Evolutionary conservation across 2,888 invertebrate species (phyloP).

Genomic region (Isoperla grammatica): DNA sequence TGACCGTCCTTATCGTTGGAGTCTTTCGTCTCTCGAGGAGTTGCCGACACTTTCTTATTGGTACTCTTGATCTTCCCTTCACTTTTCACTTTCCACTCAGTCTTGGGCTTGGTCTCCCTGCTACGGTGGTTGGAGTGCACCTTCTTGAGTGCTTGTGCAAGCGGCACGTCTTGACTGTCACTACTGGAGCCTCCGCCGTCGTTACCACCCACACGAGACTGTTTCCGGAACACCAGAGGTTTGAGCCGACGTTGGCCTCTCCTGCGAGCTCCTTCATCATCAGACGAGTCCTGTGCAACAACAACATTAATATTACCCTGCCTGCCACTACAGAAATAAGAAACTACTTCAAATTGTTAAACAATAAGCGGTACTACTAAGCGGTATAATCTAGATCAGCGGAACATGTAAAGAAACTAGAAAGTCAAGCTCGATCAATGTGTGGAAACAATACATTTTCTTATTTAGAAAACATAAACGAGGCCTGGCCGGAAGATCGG

Average conservation of each 20-base stretch:
- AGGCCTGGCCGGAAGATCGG: too few species aligned
- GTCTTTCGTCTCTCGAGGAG: too few species aligned
- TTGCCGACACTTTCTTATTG: too few species aligned
- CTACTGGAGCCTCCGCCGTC: background rate
- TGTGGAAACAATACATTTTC: too few species aligned
- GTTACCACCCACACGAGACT: background rate
- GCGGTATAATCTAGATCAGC: too few species aligned
- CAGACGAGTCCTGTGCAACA: conserved; percentile 27
- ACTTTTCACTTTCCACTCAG: background rate
- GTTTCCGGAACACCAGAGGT: conserved; percentile 22
- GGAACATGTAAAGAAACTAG: too few species aligned
- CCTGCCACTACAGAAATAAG: too few species aligned
- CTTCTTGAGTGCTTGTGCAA: conserved; percentile 8
- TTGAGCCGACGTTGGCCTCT: conserved; percentile 19
- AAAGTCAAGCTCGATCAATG: too few species aligned
- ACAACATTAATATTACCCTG: too few species aligned
- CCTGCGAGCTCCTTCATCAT: conserved; percentile 22
- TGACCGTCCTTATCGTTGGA: background rate
- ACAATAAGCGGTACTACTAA: too few species aligned
- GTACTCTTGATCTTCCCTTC: background rate
- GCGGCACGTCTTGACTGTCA: conserved; percentile 14
- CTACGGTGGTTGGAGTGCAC: background rate
- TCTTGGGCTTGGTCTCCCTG: background rate
- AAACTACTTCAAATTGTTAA: too few species aligned
- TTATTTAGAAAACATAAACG: too few species aligned